A percentile compares a stretch with the other conserved stretches of the same genome.
phyloP scores from a whole-genome alignment of 2,888 invertebrate genomes.

The Drosophila paranaensis region DNA sequence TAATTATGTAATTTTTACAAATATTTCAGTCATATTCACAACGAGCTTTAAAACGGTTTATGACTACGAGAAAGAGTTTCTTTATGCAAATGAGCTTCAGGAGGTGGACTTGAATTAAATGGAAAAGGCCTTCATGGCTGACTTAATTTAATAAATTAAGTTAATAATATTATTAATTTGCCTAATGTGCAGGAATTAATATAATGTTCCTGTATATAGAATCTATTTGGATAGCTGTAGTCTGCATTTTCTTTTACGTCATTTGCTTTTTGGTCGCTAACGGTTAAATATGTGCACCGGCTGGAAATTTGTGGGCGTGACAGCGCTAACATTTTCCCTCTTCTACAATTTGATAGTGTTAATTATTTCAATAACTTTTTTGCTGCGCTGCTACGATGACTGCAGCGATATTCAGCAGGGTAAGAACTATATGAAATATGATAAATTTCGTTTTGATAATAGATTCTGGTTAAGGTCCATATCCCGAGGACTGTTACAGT shows the following conservation, averaged over 20 bases:
- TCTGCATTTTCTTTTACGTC: not conserved
- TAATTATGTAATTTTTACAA: not conserved
- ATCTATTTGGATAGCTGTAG: not conserved
- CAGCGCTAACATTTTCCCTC: constrained; percentile 22
- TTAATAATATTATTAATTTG: constrained; percentile 5
- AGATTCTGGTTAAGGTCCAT: constrained; percentile 1
- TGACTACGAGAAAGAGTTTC: constrained; percentile 1
- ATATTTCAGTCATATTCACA: not conserved
- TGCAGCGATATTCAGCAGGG: constrained; percentile 9
- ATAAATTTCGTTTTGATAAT: not conserved
- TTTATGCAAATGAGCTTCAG: not conserved
- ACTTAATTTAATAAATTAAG: not conserved
- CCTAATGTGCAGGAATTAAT: not conserved
- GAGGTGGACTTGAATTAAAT: not conserved
- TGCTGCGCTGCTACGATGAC: constrained; percentile 28
- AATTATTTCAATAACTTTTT: not conserved
- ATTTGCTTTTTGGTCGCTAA: constrained; percentile 11
- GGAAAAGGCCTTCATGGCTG: too few species aligned
- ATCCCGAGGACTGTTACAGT: constrained; percentile 9
- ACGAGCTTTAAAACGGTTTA: not conserved
- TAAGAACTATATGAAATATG: not conserved
- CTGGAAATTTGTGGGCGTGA: constrained; percentile 28
- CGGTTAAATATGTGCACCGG: constrained; percentile 12
- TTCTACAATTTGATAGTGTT: constrained; percentile 19
- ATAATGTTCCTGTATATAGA: not conserved